These are phyloP conservation scores for Rhingia campestris DNA, from an alignment of 2,888 invertebrate species.

Conservation along the genomic window DNA sequence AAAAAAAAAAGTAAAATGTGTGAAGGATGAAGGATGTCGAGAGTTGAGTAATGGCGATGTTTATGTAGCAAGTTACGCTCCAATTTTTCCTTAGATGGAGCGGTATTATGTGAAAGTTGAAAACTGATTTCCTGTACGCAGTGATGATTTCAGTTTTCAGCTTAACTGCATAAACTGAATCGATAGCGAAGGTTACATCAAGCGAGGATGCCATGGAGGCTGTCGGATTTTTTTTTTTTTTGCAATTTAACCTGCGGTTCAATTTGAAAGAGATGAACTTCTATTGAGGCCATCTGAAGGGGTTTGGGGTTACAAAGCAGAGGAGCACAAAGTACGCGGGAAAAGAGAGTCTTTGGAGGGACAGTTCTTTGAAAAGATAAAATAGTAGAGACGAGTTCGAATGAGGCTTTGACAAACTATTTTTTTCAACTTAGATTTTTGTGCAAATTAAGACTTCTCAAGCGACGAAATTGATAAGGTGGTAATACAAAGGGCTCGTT, in stretches of 20 bases:
- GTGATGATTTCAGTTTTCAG: slow-evolving; percentile 46
- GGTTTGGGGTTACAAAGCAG: background rate
- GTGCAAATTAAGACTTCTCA: too few relatives aligned
- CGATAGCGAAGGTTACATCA: slow-evolving; percentile 12
- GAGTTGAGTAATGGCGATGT: slow-evolving; percentile 42
- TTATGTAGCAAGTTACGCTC: slow-evolving; percentile 54
- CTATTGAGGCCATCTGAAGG: background rate
- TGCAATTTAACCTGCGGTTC: too few relatives aligned
- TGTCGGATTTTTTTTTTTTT: background rate
- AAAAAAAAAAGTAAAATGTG: background rate
- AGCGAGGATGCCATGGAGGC: background rate
- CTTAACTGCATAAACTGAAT: slow-evolving; percentile 36
- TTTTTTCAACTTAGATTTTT: too few relatives aligned
- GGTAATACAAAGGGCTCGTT: too few relatives aligned
- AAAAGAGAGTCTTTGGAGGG: too few relatives aligned
- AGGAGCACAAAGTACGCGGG: too few relatives aligned
- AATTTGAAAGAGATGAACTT: too few relatives aligned
- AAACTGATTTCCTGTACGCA: slow-evolving; percentile 26
- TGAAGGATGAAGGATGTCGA: background rate
- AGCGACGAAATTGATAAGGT: too few relatives aligned
- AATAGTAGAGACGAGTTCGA: too few relatives aligned
- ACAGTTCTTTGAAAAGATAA: too few relatives aligned
- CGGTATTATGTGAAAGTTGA: background rate
- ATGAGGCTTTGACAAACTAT: too few relatives aligned
- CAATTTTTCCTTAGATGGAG: slow-evolving; percentile 32